Evolutionary conservation across 37 sponge, comb jelly and placozoan genomes (phyloP).

Genomic region (Haliclona indistincta): DNA sequence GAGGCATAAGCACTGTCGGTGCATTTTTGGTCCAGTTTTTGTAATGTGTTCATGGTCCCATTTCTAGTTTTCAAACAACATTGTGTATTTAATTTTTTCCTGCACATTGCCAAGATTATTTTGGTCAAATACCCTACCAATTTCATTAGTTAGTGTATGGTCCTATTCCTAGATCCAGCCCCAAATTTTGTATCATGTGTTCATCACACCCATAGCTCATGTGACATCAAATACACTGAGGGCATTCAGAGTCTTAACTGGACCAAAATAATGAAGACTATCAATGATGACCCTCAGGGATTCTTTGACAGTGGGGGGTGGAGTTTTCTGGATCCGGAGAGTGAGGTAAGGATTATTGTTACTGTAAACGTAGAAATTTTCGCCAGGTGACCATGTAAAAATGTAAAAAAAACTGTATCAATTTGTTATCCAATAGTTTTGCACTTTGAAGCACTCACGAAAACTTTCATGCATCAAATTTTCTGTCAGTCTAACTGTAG

Average conservation of each 20-base stretch:
- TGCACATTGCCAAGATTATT: too few relatives aligned
- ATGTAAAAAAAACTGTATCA: too few relatives aligned
- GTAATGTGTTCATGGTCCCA: neutral
- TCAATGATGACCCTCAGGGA: slow-evolving; percentile 92
- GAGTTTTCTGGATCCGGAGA: slow-evolving; percentile 94
- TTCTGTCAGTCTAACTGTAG: neutral
- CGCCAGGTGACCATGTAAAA: too few relatives aligned
- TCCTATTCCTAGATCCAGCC: neutral
- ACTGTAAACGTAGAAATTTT: too few relatives aligned
- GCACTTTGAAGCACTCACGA: too few relatives aligned
- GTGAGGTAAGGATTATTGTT: slow-evolving; percentile 80
- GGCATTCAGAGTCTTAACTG: slow-evolving; percentile 97
- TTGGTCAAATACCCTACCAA: too few relatives aligned
- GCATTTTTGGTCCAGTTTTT: neutral
- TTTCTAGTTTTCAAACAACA: neutral
- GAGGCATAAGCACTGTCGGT: too few relatives aligned
- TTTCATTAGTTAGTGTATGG: neutral
- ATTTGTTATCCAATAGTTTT: too few relatives aligned
- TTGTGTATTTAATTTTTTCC: neutral
- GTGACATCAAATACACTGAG: slow-evolving; percentile 98
- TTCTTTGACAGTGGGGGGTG: slow-evolving; percentile 98
- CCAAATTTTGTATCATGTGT: too few relatives aligned
- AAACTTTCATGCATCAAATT: too few relatives aligned
- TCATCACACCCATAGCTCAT: slow-evolving; percentile 64
- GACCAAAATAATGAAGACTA: slow-evolving; percentile 99